phyloP scores from a whole-genome alignment of 2,113 vertebrate species.

The Zingel zingel region DNA sequence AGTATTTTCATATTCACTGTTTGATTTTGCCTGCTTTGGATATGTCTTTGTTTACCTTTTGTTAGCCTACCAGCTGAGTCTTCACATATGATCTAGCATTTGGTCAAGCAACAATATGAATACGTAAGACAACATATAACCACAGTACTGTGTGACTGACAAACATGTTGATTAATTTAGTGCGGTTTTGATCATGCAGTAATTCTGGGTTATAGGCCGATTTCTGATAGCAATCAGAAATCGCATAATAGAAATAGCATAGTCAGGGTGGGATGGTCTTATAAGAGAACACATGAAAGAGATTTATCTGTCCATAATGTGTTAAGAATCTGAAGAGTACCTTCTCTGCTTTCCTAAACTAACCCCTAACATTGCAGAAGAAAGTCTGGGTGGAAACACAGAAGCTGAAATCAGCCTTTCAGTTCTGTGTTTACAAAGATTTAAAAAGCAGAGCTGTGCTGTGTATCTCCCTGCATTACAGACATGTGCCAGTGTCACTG shows the following conservation, averaged over 20 bases:
- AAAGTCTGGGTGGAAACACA: background rate
- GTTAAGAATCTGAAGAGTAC: slow-evolving; percentile 7
- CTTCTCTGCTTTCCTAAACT: background rate
- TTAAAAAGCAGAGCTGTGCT: slow-evolving; percentile 24
- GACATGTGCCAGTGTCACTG: slow-evolving; percentile 41
- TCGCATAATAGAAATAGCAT: too few relatives aligned
- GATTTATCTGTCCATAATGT: slow-evolving; percentile 18
- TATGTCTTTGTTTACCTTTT: slow-evolving; percentile 22
- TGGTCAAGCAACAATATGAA: background rate
- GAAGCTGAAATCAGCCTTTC: slow-evolving; percentile 6
- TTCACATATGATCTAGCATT: background rate
- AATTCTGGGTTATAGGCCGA: background rate
- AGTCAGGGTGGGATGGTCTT: slow-evolving; percentile 8
- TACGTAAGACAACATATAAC: background rate
- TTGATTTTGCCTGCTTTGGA: slow-evolving; percentile 11
- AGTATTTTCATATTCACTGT: background rate
- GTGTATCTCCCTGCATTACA: background rate
- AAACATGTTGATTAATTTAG: background rate
- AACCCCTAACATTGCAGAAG: background rate
- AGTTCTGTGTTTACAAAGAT: background rate
- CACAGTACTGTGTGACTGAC: background rate
- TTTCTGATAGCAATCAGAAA: slow-evolving; percentile 22
- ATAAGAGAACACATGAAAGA: slow-evolving; percentile 13
- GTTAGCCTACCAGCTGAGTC: background rate
- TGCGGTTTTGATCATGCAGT: background rate